Evolutionary conservation across 2,797 vertebrate genomes (phyloP), one percentile per base, ranked within the genome.

Genomic region (Eulemur rubriventer): DNA sequence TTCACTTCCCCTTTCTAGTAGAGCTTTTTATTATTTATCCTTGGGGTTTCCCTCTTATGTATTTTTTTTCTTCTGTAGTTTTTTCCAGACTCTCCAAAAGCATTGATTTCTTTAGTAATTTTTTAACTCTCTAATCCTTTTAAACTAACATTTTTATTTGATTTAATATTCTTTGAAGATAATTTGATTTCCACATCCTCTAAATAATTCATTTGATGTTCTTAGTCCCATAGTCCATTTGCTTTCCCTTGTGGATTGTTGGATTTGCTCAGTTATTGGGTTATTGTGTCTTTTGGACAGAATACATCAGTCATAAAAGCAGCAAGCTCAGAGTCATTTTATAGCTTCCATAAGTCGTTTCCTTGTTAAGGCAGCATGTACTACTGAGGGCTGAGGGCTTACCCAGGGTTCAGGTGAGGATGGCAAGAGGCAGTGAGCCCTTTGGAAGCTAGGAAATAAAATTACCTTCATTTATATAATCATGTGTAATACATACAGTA

Each of bases 121-220:
- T 94, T 67, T 85, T 73, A 1, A 63, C 18, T 70, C 69, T 61
- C 14, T 89, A 83, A 41, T 82, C 10, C 24, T 96, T 65, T 94
- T 89, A 96, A 94, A 83, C 18, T 87, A 89, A 72, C 26, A 63
- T 93, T 95, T 96, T 69, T 69, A 81, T 96, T 95, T 79, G 89
- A 93, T 67, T 33, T 89, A 93, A 35, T 93, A 86, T 1, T 93
- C 59, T 89, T 87, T 67, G 67, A 65, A 38, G 70, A 78, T 88
- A 76, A 91, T 93, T 90, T 89, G 38, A 91, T 89, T 95, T 96
- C 81, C 14, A 85, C 28, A 75, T 73, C 33, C 84, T 90, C 41
- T 94, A 73, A 79, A 90, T 95, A 79, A 70, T 92, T 86, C n/a
- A 83, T 59, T 86, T 2, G 12, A 6, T 67, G 8, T 72, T 93